A percentile compares a stretch with the other conserved stretches of the same genome.
Conservation (phyloP, 1,140 invertebrate genomes). For the Venustaconcha ellipsiformis region DNA sequence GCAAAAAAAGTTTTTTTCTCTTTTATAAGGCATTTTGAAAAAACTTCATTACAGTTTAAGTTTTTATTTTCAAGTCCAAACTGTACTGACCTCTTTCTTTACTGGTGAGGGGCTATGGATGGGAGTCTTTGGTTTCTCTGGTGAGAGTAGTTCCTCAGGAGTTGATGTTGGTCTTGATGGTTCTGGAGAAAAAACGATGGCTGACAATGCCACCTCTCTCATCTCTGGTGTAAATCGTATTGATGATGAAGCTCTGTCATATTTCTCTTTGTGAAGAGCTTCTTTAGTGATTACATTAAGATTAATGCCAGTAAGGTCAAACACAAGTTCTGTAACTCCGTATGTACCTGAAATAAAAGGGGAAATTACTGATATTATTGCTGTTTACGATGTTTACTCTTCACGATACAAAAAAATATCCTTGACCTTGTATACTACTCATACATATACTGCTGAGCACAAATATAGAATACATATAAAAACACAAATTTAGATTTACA, state of each 20-base stretch:
- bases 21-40: too few relatives aligned
- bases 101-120: too few relatives aligned
- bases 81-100: too few relatives aligned
- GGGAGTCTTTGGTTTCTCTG: too few relatives aligned
- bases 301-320: constrained; percentile 65
- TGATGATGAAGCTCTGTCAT: constrained; percentile 52
- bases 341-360: constrained; percentile 51
- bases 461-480: not conserved
- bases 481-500: too few relatives aligned
- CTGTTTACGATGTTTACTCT: not conserved
- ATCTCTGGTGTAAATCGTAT: constrained; percentile 50
- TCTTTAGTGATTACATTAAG: constrained; percentile 55
- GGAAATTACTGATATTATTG: not conserved
- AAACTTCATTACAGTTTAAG: too few relatives aligned
- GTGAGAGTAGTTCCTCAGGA: too few relatives aligned
- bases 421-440: not conserved
- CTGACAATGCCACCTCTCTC: constrained; percentile 27
- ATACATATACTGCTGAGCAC: not conserved
- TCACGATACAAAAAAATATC: not conserved
- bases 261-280: constrained; percentile 55
- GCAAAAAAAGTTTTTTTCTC: too few relatives aligned
- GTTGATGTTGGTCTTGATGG: too few relatives aligned
- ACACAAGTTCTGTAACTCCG: constrained; percentile 56
- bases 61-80: too few relatives aligned
- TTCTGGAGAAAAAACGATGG: constrained; percentile 17